Base-by-base conservation (phyloP, 2,797 vertebrate genomes). In the Lepus townsendii region DNA sequence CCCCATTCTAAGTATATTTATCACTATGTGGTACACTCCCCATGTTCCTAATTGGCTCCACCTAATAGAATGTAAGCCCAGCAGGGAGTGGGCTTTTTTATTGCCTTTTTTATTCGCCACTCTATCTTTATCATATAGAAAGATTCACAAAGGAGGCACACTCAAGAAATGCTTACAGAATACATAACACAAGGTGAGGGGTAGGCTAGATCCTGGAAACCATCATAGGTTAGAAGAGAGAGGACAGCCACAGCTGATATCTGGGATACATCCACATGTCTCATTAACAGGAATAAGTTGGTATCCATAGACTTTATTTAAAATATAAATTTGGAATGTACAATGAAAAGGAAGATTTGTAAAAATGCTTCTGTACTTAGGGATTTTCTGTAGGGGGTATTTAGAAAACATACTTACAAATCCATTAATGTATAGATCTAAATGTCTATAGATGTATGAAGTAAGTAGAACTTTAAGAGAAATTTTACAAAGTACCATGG, bases 401-500 rank as follows among this genome's bases (percentile, higher is more conserved):
- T 72, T 92, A 83, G 77, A 96, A 68, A 78, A 17, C 47, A 83
- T 20, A 92, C 7, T 88, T 88, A 94, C 38, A 93, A 97, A 93
- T 57, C 63, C 47, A 83, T 87, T 96, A 92, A 63, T 7, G 85
- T 19, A 77, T 5, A 75, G 14, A 57, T 69, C 17, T 83, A 92
- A 82, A 32, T 78, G 88, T 63, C 80, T 80, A 38, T n/a, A 94
- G n/a, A 63, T 42, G 71, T 3, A 79, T 16, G 54, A 85, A 96
- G 77, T 79, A 88, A 78, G 17, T 57, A 83, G 35, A 88, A 85
- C 38, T 90, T 87, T 52, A 86, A 75, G 66, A 77, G 75, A 84
- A 86, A 82, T 91, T 91, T 88, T 90, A 83, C 60, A 93, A 94
- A 95, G 54, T 54, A 38, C 77, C 65, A 83, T 71, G 19, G 42